These are phyloP conservation scores for Echinometra lucunter DNA, from an alignment of 53 echinoderm and acorn worm genomes.

Conservation along the genomic window DNA sequence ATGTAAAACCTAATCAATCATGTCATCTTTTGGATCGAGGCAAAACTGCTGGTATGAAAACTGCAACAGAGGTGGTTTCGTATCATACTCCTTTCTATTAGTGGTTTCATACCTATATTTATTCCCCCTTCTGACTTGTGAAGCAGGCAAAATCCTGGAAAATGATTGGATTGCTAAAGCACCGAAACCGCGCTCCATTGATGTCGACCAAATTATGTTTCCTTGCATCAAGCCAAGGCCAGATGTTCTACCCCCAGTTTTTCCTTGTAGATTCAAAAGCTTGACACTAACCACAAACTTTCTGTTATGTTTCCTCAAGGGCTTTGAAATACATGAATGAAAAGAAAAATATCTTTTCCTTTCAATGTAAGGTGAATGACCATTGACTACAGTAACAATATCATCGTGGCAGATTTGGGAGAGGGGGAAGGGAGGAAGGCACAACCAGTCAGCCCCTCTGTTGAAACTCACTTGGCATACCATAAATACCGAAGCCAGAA, in stretches of 20 bases:
- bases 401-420: too few relatives aligned
- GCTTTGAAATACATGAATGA: neutral
- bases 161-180: neutral
- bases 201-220: constrained; percentile 14
- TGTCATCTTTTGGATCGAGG: neutral
- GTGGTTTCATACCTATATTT: constrained; percentile 13
- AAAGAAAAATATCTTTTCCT: neutral
- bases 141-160: neutral
- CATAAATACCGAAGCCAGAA: too few relatives aligned
- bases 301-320: neutral
- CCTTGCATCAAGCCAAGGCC: constrained; percentile 37
- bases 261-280: neutral
- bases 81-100: neutral
- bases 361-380: neutral
- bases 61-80: neutral
- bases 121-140: neutral
- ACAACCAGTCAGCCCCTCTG: too few relatives aligned
- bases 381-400: neutral
- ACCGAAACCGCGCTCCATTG: constrained; percentile 14
- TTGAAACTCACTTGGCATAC: too few relatives aligned
- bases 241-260: neutral
- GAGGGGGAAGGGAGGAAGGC: too few relatives aligned
- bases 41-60: neutral
- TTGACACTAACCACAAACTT: neutral
- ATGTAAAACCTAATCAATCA: neutral